phyloP scores from a whole-genome alignment of 2,797 vertebrate genomes.

The Sebastes vulpes region DNA sequence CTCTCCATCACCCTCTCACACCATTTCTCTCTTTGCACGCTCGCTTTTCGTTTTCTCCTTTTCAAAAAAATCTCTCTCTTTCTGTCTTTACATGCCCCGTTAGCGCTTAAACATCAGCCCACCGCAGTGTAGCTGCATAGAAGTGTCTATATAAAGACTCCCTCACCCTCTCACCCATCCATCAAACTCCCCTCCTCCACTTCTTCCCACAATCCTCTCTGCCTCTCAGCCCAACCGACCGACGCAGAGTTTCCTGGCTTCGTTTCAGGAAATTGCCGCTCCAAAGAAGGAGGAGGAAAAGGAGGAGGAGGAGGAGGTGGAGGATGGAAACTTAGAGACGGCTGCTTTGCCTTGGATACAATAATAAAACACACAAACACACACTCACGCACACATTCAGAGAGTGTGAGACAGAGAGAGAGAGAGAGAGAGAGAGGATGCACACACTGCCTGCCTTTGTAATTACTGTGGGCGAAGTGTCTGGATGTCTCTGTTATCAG shows the following conservation, averaged over 20 bases:
- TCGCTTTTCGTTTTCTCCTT: neutral
- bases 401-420: neutral
- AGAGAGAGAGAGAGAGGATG: constrained; percentile 3
- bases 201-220: constrained; percentile 92
- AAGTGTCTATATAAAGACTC: constrained; percentile 65
- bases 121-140: constrained; percentile 13
- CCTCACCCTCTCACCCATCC: constrained; percentile 75
- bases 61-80: neutral
- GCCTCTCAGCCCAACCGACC: constrained; percentile 80
- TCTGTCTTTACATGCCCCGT: neutral
- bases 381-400: constrained; percentile 77
- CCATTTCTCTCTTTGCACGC: neutral
- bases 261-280: constrained; percentile 97
- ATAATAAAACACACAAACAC: constrained; percentile 94
- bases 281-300: constrained; percentile 73
- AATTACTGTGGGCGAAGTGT: constrained; percentile 57
- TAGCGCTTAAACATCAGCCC: constrained; percentile 24
- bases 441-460: constrained; percentile 74
- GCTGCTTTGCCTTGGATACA: constrained; percentile 94
- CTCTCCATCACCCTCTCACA: neutral
- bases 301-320: constrained; percentile 64
- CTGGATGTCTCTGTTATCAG: constrained; percentile 58
- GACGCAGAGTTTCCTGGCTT: constrained; percentile 98
- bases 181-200: constrained; percentile 61
- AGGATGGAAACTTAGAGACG: constrained; percentile 95